Evolutionary conservation across 2,888 invertebrate genomes (phyloP).

Genomic region (Ferdinandea cuprea): DNA sequence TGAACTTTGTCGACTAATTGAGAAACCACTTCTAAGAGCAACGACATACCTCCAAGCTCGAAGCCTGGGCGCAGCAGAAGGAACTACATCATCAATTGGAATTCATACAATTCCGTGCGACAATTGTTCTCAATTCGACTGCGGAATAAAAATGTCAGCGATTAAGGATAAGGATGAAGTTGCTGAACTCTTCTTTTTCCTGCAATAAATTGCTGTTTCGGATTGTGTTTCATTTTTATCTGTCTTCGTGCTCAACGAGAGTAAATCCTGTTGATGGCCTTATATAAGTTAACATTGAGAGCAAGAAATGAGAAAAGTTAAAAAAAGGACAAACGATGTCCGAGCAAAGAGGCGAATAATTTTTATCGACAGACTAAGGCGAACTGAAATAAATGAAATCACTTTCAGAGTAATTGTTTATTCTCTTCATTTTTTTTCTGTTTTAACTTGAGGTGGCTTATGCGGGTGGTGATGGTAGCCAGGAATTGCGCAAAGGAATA

Average conservation of each 20-base stretch:
- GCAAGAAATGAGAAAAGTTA: neutral
- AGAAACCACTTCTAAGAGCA: neutral
- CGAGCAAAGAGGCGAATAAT: slow-evolving; percentile 26
- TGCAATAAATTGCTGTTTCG: neutral
- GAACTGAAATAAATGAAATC: slow-evolving; percentile 25
- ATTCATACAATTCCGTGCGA: slow-evolving; percentile 8
- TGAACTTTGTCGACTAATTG: slow-evolving; percentile 59
- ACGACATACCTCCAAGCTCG: neutral
- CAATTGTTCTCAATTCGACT: slow-evolving; percentile 47
- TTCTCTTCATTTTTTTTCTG: neutral
- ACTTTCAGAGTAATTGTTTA: slow-evolving; percentile 51
- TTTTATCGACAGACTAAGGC: slow-evolving; percentile 43
- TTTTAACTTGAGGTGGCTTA: neutral
- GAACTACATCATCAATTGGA: slow-evolving; percentile 11
- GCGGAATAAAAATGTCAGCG: slow-evolving; percentile 21
- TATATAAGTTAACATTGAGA: slow-evolving; percentile 36
- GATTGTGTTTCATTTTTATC: neutral
- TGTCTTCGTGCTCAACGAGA: slow-evolving; percentile 2
- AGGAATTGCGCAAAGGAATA: slow-evolving; percentile 11
- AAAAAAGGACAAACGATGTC: neutral
- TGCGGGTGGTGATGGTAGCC: neutral
- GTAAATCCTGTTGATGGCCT: slow-evolving; percentile 43
- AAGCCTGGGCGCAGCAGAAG: neutral
- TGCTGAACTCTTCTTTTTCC: neutral
- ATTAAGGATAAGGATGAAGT: neutral